Base-by-base conservation (phyloP, 2,113 vertebrate species). In the Pungitius pungitius region DNA sequence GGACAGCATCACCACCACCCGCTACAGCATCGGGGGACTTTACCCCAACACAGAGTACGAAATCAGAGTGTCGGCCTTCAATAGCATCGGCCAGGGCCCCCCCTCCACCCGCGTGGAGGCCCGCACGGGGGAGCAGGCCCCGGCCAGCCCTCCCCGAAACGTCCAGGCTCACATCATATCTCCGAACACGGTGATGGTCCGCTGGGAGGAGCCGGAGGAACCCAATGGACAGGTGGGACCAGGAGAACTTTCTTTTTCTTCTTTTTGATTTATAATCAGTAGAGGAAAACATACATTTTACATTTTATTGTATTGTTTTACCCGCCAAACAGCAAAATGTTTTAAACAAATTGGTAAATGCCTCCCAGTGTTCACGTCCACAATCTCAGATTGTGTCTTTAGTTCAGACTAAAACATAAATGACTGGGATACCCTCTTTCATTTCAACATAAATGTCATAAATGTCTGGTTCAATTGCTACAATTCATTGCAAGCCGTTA, bases 11-110 rank as follows among this genome's bases (percentile, higher is more conserved):
- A 99, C 97, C 75, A 99, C 98, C 67, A 99, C 97, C 0, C 96
- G 98, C 57, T 99, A 99, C 94, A 99, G 97, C 89, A 98, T 99
- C 1, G 98, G 98, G 0, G 98, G 98, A 3, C 95, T 99, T 65
- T 98, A 97, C 92, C 98, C 98, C 86, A 99, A 99, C 91, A 99
- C 98, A 0, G 96, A 99, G 86, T 99, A 99, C 0, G 97, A 99
- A 91, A 96, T 99, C 85, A 94, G 97, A 85, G 97, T 99, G 79
- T 99, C 98, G 0, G 98, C 98, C 0, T 96, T 97, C 65, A 99
- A 99, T 85, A 96, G 96, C 89, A 99, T 99, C 0, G 98, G 98
- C 39, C 98, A 99, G 88, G 98, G 98, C 0, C 96, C 96, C 0
- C 95, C 97, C 27, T 99, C 97, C 0, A 94, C 96, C 39, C 93